phyloP scores from a whole-genome alignment of 2,888 invertebrate genomes.

The Drosophila sordidula region DNA sequence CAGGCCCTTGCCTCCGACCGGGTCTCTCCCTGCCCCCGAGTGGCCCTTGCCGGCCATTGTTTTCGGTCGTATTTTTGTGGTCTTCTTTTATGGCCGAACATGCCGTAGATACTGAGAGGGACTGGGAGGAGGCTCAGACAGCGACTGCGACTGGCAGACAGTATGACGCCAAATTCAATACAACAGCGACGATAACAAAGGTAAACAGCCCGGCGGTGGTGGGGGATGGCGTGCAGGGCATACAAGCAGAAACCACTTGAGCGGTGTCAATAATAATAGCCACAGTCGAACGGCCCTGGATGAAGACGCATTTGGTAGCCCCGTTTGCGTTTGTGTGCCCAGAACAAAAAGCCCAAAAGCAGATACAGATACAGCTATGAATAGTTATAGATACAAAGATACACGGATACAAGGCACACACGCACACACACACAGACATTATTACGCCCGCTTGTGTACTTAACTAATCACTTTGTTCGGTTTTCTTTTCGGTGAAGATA shows the following conservation, averaged over 20 bases:
- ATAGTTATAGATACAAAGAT: conserved; percentile 33
- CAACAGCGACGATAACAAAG: conserved; percentile 75
- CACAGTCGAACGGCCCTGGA: conserved; percentile 39
- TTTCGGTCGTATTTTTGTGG: conserved; percentile 71
- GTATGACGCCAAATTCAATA: conserved; percentile 83
- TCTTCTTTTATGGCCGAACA: conserved; percentile 72
- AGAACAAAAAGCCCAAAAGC: conserved; percentile 17
- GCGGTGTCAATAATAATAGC: conserved; percentile 65
- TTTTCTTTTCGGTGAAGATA: conserved; percentile 50
- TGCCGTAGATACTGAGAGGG: conserved; percentile 41
- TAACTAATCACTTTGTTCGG: conserved; percentile 72
- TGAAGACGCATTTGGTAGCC: conserved; percentile 65
- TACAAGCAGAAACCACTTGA: conserved; percentile 55
- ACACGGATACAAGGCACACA: conserved; percentile 23
- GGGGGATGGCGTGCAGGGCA: conserved; percentile 2
- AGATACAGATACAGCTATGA: conserved; percentile 30
- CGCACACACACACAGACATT: conserved; percentile 19
- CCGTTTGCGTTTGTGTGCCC: conserved; percentile 32
- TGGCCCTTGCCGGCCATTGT: conserved; percentile 51
- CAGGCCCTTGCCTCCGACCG: conserved; percentile 23
- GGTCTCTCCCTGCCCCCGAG: conserved; percentile 27
- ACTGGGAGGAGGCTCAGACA: conserved; percentile 22
- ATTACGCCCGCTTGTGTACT: conserved; percentile 47
- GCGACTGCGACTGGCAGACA: conserved; percentile 74
- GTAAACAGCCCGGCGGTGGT: conserved; percentile 62